Conservation (phyloP, 2,113 vertebrate species). For the Pelodiscus sinensis region DNA sequence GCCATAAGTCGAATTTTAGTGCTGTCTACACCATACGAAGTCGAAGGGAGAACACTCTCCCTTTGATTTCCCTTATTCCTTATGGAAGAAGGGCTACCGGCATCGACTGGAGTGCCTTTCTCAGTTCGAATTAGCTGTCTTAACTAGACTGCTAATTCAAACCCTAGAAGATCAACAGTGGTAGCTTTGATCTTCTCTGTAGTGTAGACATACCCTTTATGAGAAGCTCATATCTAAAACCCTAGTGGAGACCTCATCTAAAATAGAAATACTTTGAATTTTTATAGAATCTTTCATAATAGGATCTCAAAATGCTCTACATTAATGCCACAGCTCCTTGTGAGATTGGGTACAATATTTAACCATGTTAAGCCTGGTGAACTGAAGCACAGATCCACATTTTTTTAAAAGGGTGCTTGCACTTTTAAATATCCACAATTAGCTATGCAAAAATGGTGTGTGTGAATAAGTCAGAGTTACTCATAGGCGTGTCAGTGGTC, state of each 20-base stretch:
- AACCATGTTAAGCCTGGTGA: not conserved
- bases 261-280: not conserved
- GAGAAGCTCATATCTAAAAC: not conserved
- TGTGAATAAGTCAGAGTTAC: not conserved
- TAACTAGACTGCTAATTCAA: no score
- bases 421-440: not conserved
- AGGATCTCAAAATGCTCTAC: not conserved
- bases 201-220: no score
- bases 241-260: not conserved
- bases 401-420: not conserved
- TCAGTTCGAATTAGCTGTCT: no score
- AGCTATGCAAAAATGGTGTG: not conserved
- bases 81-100: no score
- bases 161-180: no score
- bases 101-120: no score
- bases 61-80: no score
- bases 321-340: not conserved
- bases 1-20: no score
- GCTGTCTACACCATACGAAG: no score
- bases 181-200: no score
- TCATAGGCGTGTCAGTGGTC: not conserved
- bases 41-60: no score
- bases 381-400: not conserved
- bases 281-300: not conserved
- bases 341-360: not conserved